Conservation (phyloP, 2,888 invertebrate species). For the Drosophila acutilabella region DNA sequence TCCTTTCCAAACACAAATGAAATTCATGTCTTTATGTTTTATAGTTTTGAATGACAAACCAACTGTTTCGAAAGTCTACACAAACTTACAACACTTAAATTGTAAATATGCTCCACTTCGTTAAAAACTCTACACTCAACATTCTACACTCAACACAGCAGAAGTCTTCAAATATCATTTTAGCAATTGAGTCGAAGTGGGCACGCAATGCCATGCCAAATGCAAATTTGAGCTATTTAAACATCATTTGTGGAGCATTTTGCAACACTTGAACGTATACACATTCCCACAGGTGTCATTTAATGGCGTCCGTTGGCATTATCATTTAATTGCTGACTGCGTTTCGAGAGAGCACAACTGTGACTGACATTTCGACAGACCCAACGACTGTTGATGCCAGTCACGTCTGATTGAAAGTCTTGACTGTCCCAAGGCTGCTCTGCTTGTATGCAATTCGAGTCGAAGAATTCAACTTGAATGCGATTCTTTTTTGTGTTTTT, state of each 20-base stretch:
- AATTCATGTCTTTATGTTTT: neutral
- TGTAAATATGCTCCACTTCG: too few relatives aligned
- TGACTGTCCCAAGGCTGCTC: neutral
- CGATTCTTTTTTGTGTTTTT: conserved; percentile 15
- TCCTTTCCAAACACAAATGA: too few relatives aligned
- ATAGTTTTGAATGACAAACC: neutral
- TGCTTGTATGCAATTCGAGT: conserved; percentile 36
- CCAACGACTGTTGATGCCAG: conserved; percentile 11
- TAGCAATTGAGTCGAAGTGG: conserved; percentile 14
- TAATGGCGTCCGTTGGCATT: conserved; percentile 19
- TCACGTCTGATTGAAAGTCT: conserved; percentile 34
- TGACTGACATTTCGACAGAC: conserved; percentile 9
- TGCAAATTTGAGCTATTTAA: conserved; percentile 1
- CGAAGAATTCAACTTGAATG: conserved; percentile 32
- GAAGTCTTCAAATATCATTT: neutral
- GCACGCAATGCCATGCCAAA: neutral
- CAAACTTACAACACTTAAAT: too few relatives aligned
- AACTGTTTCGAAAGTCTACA: too few relatives aligned
- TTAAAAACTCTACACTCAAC: neutral
- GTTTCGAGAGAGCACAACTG: conserved; percentile 26
- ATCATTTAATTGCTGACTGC: conserved; percentile 47
- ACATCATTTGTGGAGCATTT: conserved; percentile 3
- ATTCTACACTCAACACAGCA: conserved; percentile 1
- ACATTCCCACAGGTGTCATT: conserved; percentile 48
- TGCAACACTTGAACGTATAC: neutral